phyloP scores from a whole-genome alignment of 2,888 invertebrate species.

The Dynastes hyllus region DNA sequence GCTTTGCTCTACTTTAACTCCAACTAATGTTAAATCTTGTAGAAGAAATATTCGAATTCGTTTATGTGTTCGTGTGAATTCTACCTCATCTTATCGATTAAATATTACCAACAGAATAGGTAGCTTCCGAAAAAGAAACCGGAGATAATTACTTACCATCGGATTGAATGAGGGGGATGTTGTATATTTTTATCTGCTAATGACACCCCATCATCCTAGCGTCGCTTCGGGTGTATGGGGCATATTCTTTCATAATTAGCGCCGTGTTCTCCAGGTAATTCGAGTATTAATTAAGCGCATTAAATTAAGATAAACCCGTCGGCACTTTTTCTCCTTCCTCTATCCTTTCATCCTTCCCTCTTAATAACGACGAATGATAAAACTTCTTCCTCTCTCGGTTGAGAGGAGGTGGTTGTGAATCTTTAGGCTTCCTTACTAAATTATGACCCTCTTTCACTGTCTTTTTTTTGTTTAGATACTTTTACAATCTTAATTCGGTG shows the following conservation, averaged over 20 bases:
- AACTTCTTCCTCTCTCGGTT: constrained; percentile 18
- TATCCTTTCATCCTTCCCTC: constrained; percentile 45
- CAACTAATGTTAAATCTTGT: too few relatives aligned
- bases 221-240: constrained; percentile 49
- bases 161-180: neutral
- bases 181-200: constrained; percentile 8
- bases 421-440: neutral
- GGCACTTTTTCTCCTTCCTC: neutral
- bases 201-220: neutral
- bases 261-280: constrained; percentile 64
- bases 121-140: too few relatives aligned
- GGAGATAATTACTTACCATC: too few relatives aligned
- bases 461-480: too few relatives aligned
- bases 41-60: too few relatives aligned
- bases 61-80: too few relatives aligned
- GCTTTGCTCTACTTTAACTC: neutral
- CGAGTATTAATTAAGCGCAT: constrained; percentile 66
- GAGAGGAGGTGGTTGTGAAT: neutral
- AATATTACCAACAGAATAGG: too few relatives aligned
- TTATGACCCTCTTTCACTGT: too few relatives aligned
- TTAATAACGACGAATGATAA: constrained; percentile 46
- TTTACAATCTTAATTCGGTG: too few relatives aligned
- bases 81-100: too few relatives aligned
- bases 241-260: constrained; percentile 66
- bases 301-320: constrained; percentile 64